A percentile compares a stretch with the other conserved stretches of the same genome.
Evolutionary conservation across 2,888 invertebrate genomes (phyloP).

Genomic region (Lottia scabra): DNA sequence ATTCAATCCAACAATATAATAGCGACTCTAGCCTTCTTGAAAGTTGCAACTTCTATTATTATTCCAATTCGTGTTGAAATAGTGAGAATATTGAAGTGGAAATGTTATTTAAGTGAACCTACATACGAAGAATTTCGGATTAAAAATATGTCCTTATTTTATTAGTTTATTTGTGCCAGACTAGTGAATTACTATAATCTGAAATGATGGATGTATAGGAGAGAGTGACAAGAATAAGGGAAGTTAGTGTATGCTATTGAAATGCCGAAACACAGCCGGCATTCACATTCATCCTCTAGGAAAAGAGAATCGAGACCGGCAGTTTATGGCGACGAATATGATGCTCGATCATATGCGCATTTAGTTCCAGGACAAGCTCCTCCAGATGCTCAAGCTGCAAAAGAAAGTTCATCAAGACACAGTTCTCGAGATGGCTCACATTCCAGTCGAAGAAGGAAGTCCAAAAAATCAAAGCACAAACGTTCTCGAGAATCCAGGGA

Average conservation of each 20-base stretch:
- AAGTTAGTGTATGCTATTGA: not conserved
- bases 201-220: too few relatives aligned
- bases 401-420: not conserved
- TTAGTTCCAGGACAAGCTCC: conserved; percentile 39
- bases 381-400: conserved; percentile 13
- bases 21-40: too few relatives aligned
- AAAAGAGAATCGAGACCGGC: conserved; percentile 1
- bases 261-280: conserved; percentile 11
- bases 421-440: conserved; percentile 1
- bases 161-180: too few relatives aligned
- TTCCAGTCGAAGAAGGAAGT: conserved; percentile 32
- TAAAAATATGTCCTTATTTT: too few relatives aligned
- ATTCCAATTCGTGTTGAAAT: too few relatives aligned
- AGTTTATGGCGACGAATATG: conserved; percentile 50
- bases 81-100: too few relatives aligned
- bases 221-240: too few relatives aligned
- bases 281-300: not conserved
- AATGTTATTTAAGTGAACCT: too few relatives aligned
- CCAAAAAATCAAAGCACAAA: conserved; percentile 42
- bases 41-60: too few relatives aligned
- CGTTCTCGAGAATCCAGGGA: conserved; percentile 29
- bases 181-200: too few relatives aligned
- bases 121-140: too few relatives aligned
- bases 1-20: too few relatives aligned
- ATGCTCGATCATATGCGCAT: conserved; percentile 59